Conservation (phyloP, 2,113 vertebrate species). For the Damaliscus lunatus region DNA sequence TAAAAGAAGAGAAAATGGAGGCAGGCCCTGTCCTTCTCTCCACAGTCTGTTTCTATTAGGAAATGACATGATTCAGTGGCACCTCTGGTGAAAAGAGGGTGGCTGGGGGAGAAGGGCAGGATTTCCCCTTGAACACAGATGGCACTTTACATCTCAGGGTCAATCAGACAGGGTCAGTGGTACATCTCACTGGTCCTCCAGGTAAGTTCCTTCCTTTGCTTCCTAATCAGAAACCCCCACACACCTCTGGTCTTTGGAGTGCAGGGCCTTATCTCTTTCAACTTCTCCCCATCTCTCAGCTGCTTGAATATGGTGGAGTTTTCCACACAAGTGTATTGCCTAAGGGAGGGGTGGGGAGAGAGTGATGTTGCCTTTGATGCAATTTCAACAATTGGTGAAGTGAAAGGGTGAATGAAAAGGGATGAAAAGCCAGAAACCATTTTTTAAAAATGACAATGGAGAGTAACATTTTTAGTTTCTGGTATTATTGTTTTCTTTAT, state of each 20-base stretch:
- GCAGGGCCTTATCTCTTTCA: background rate
- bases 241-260: background rate
- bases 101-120: background rate
- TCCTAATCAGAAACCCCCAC: background rate
- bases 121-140: background rate
- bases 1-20: slow-evolving; percentile 14
- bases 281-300: background rate
- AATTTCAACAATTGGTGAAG: slow-evolving; percentile 18
- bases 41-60: background rate
- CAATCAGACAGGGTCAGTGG: background rate
- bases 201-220: background rate
- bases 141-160: background rate
- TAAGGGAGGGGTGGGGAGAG: background rate
- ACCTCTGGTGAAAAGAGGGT: background rate
- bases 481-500: slow-evolving; percentile 59
- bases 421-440: background rate
- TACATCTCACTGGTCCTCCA: background rate
- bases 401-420: background rate
- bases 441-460: slow-evolving; percentile 45
- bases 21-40: background rate
- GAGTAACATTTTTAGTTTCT: slow-evolving; percentile 38
- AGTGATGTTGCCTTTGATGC: background rate
- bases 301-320: background rate
- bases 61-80: background rate
- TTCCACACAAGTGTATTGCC: background rate